phyloP scores from a whole-genome alignment of 2,888 invertebrate species.

The Apamea monoglypha region DNA sequence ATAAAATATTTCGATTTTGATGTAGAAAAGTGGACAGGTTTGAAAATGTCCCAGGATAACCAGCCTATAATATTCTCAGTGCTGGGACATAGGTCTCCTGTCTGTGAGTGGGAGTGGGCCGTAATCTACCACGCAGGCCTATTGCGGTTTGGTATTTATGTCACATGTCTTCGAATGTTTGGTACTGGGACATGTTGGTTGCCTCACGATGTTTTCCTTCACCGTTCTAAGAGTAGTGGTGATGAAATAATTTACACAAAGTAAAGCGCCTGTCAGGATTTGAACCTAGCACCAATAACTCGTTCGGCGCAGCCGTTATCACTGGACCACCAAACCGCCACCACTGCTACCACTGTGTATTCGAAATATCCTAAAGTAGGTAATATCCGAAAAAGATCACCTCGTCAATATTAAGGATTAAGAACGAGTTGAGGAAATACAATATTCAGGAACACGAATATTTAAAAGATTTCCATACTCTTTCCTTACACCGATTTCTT shows the following conservation, averaged over 20 bases:
- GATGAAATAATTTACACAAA: background rate
- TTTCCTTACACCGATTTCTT: constrained; percentile 24
- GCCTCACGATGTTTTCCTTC: background rate
- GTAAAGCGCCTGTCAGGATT: background rate
- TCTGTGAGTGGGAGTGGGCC: no score
- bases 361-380: background rate
- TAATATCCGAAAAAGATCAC: background rate
- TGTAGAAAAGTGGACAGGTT: background rate
- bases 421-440: constrained; percentile 13
- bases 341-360: no score
- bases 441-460: constrained; percentile 20
- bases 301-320: background rate
- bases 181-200: background rate
- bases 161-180: background rate
- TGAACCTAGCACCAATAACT: background rate
- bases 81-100: no score
- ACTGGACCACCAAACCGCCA: background rate
- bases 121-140: background rate
- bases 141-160: background rate
- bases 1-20: no score
- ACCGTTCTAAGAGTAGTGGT: background rate
- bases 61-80: background rate
- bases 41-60: background rate
- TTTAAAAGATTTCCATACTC: constrained; percentile 37
- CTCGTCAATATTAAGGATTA: background rate